These are phyloP conservation scores for Sebastes matsubarae DNA, from an alignment of 2,797 vertebrate species.

Conservation along the genomic window DNA sequence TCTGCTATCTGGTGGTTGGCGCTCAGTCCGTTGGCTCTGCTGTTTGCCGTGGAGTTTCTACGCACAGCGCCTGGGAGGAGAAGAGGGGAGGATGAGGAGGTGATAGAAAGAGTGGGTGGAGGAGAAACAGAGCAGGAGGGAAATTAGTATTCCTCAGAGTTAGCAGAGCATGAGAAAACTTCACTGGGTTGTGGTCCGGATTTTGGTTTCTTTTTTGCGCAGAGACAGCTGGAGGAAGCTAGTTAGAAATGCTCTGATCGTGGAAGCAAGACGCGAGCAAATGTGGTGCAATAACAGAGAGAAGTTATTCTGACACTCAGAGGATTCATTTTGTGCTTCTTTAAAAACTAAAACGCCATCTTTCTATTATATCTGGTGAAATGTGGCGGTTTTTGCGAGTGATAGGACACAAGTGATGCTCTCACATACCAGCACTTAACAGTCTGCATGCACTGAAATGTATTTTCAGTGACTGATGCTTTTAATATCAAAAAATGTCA, in stretches of 20 bases:
- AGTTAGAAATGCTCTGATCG: neutral
- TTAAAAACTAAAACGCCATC: neutral
- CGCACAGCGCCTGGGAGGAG: constrained; percentile 85
- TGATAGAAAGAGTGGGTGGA: constrained; percentile 9
- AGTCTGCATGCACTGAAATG: neutral
- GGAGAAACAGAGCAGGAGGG: neutral
- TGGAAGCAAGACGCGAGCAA: neutral
- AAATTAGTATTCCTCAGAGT: constrained; percentile 20
- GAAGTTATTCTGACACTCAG: neutral
- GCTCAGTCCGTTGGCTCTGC: constrained; percentile 80
- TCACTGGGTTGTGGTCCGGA: neutral
- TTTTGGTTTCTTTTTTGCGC: neutral
- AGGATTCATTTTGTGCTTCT: neutral
- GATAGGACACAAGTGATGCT: neutral
- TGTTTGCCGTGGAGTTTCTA: constrained; percentile 85
- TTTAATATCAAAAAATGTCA: constrained; percentile 20
- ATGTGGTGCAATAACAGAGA: neutral
- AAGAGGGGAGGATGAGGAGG: neutral
- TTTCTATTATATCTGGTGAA: neutral
- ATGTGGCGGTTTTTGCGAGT: neutral
- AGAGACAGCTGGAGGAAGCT: neutral
- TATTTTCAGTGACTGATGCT: constrained; percentile 24
- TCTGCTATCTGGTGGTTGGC: constrained; percentile 92
- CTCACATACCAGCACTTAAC: neutral
- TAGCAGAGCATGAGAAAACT: neutral